A percentile compares a stretch with the other conserved stretches of the same genome.
phyloP scores from a whole-genome alignment of 2,113 vertebrate genomes.

The Sprattus sprattus region DNA sequence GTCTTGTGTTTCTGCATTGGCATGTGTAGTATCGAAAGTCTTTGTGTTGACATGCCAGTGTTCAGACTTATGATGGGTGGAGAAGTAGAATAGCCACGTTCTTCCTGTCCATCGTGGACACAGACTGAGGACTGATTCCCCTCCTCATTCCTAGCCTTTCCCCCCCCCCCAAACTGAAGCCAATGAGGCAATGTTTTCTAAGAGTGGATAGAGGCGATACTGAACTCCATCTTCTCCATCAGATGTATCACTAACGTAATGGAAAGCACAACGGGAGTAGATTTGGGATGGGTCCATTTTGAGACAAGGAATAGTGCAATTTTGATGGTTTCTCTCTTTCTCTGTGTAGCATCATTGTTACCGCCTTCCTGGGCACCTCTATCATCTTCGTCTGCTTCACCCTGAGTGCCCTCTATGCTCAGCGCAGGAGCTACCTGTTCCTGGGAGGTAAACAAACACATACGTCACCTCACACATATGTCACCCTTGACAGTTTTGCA shows the following conservation, averaged over 20 bases:
- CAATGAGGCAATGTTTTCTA: too few relatives aligned
- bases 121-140: background rate
- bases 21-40: background rate
- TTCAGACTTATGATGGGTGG: background rate
- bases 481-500: too few relatives aligned
- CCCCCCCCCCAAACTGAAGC: background rate
- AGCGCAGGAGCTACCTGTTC: constrained; percentile 90
- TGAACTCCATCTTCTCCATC: background rate
- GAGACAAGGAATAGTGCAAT: too few relatives aligned
- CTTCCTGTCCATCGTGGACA: background rate
- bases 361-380: constrained; percentile 89
- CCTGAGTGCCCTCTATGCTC: constrained; percentile 88
- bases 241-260: background rate
- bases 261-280: too few relatives aligned
- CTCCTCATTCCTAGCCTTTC: background rate
- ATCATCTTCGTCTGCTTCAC: constrained; percentile 91
- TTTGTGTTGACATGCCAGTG: background rate
- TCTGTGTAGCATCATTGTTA: constrained; percentile 84
- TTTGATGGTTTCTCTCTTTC: background rate
- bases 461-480: background rate
- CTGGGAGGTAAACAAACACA: constrained; percentile 78
- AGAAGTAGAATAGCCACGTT: background rate
- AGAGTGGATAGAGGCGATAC: too few relatives aligned
- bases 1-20: background rate
- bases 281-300: too few relatives aligned